A percentile compares a stretch with the other conserved stretches of the same genome.
phyloP scores from a whole-genome alignment of 92 coral and sea anemone species.

The Umimayanthus chanpuru region DNA sequence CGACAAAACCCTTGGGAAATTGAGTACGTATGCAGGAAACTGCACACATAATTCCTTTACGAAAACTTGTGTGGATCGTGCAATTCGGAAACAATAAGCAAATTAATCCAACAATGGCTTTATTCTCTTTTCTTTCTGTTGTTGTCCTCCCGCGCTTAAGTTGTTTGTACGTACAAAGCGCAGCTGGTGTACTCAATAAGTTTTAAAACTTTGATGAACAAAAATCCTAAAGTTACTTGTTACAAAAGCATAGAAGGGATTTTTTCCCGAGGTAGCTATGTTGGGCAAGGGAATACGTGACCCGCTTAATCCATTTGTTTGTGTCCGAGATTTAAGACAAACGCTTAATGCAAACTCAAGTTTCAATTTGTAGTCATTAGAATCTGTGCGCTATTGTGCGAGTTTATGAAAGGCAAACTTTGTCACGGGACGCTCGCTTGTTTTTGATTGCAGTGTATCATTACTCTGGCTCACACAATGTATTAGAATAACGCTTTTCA shows the following conservation, averaged over 20 bases:
- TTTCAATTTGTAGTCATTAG: conserved; percentile 22
- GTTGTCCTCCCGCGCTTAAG: not conserved
- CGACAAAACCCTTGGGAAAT: not conserved
- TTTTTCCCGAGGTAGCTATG: not conserved
- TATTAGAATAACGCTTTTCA: not conserved
- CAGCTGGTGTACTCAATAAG: not conserved
- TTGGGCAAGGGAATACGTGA: conserved; percentile 27
- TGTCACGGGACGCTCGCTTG: conserved; percentile 5
- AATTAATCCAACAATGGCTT: conserved; percentile 12
- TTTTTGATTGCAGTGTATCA: conserved; percentile 13
- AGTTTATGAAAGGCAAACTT: conserved; percentile 12
- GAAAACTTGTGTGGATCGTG: not conserved
- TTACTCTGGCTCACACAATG: not conserved
- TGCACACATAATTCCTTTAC: not conserved
- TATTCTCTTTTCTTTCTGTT: not conserved
- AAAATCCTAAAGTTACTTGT: no score
- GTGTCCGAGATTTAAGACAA: conserved; percentile 10
- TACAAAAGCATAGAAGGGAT: not conserved
- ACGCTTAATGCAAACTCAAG: not conserved
- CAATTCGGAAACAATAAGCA: conserved; percentile 14
- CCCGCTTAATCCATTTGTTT: conserved; percentile 27
- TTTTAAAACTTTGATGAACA: not conserved
- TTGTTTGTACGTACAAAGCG: conserved; percentile 17
- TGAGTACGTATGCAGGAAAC: not conserved
- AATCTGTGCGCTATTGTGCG: not conserved